Evolutionary conservation across 2,797 vertebrate genomes (phyloP), one percentile per base, ranked within the genome.

Genomic region (Holocentrus rufus): DNA sequence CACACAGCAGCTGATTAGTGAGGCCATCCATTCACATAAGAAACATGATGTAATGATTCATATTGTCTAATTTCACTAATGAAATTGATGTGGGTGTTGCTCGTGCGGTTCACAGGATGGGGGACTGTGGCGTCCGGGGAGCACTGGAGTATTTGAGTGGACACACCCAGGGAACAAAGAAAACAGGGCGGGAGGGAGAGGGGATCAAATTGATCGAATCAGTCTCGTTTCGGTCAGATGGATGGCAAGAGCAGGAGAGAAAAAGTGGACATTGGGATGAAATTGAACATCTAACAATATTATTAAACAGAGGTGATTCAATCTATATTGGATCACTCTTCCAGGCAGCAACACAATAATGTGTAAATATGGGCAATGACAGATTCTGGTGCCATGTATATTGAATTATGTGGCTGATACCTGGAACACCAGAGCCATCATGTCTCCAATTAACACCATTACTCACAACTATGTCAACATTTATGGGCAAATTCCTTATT

Each of bases 281-380:
- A 89, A 87, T 27, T 68, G 76, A 81, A 81, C 75, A 53, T 74
- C 60, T 63, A 76, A 89, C 74, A 77, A 64, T 79, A 70, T 83
- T 73, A 59, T 68, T 60, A 66, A 64, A 81, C 63, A 59, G 68
- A 77, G 59, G 56, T 52, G 68, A 85, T 86, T 83, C 52, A 49
- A 89, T 92, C 77, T 68, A 76, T 74, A 89, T 88, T 15, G 46
- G 58, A 87, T 85, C 85, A 58, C 57, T 79, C 69, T 58, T 0
- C 11, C 31, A 30, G 74, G 50, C 64, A 64, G 76, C 50, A 15
- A 73, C 49, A 52, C 80, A 68, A 86, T 85, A 82, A 72, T 74
- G 86, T 68, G 80, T 85, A 74, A 87, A 88, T 80, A 69, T 57
- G 83, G 76, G 72, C 72, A 6, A 80, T 88, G 81, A 89, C 71